phyloP scores from a whole-genome alignment of 1,140 invertebrate species.

The Metopolophium dirhodum region DNA sequence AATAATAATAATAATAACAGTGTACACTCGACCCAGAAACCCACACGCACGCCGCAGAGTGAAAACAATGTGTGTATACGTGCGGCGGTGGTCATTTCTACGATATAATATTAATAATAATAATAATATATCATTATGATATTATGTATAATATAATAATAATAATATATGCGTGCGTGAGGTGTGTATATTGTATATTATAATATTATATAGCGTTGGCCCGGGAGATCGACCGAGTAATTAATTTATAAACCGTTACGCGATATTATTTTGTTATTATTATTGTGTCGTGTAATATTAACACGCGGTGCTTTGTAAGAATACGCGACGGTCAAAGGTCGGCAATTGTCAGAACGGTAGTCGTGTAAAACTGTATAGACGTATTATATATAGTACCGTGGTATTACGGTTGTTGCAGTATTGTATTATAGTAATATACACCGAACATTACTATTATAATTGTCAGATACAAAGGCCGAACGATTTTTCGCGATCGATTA shows the following conservation, averaged over 20 bases:
- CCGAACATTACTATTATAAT: background rate
- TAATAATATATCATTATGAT: constrained; percentile 33
- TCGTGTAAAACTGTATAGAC: background rate
- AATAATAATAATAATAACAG: background rate
- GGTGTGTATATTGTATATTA: background rate
- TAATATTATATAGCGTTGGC: background rate
- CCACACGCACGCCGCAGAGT: constrained; percentile 2
- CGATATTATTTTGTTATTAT: background rate
- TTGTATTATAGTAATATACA: background rate
- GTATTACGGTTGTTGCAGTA: background rate
- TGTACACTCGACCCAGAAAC: constrained; percentile 42
- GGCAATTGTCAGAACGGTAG: background rate
- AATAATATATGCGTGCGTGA: background rate
- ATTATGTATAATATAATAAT: background rate
- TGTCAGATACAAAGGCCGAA: background rate
- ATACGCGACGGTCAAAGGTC: constrained; percentile 16
- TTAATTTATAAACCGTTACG: constrained; percentile 14
- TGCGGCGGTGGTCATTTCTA: constrained; percentile 15
- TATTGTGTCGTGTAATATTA: background rate
- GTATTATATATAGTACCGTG: background rate
- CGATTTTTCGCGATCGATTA: background rate
- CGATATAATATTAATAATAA: background rate
- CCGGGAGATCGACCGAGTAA: background rate
- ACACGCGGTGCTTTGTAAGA: background rate
- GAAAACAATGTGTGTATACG: constrained; percentile 36